phyloP scores from a whole-genome alignment of 2,113 vertebrate genomes.

The Gopherus evgoodei region DNA sequence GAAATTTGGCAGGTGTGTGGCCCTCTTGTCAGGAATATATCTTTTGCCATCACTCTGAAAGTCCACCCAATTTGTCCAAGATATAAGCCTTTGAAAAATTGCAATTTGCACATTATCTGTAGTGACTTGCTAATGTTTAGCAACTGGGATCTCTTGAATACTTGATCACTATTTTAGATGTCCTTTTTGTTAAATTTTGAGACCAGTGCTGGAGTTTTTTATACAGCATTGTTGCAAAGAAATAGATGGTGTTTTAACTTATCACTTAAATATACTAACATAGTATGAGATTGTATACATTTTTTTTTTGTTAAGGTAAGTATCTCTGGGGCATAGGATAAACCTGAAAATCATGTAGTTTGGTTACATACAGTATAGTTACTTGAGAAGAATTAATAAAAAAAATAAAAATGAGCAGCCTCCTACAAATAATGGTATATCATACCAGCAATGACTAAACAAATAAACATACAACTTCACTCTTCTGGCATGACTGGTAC shows the following conservation, averaged over 20 bases:
- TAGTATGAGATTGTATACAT: neutral
- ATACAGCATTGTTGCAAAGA: neutral
- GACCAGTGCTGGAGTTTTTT: accelerated
- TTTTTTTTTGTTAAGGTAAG: neutral
- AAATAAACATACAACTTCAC: neutral
- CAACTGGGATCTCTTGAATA: neutral
- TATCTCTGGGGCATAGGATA: neutral
- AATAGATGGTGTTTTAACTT: neutral
- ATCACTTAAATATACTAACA: neutral
- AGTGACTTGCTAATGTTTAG: neutral
- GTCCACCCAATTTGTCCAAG: neutral
- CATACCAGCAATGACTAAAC: neutral
- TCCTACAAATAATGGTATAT: neutral
- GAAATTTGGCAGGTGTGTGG: neutral
- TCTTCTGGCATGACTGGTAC: neutral
- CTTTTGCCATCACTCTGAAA: slow-evolving; percentile 25
- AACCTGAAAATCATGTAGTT: neutral
- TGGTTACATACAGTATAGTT: neutral
- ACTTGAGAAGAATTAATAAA: neutral
- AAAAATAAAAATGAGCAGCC: neutral
- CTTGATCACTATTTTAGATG: neutral
- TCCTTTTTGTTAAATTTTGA: neutral
- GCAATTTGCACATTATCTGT: neutral
- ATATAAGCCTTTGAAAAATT: neutral
- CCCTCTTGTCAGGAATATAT: slow-evolving; percentile 18